Evolutionary conservation across 2,113 vertebrate genomes (phyloP).

Genomic region (Neogale vison): DNA sequence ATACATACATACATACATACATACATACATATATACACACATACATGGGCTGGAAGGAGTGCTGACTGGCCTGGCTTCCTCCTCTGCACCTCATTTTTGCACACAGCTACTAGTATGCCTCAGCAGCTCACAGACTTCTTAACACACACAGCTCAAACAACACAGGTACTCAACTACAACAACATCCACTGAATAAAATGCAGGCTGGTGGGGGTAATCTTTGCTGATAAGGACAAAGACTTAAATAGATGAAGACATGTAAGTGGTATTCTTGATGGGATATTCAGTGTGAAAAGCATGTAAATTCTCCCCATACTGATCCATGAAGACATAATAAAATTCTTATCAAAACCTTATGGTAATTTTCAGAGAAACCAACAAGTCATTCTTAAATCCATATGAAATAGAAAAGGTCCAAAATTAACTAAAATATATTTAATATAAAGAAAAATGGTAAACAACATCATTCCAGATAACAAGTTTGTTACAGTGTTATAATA

Average conservation of each 20-base stretch:
- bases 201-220: background rate
- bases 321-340: background rate
- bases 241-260: background rate
- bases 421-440: background rate
- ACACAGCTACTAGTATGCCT: background rate
- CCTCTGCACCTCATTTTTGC: background rate
- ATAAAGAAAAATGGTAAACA: background rate
- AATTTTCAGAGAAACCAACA: background rate
- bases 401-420: background rate
- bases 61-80: background rate
- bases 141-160: background rate
- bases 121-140: background rate
- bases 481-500: background rate
- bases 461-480: background rate
- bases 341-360: background rate
- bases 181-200: constrained; percentile 30
- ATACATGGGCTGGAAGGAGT: background rate
- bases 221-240: background rate
- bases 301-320: background rate
- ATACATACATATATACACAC: background rate
- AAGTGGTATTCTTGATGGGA: background rate
- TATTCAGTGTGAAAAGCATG: background rate
- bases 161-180: background rate
- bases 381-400: background rate
- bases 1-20: background rate